Percentiles rank a stretch among this genome's conserved stretches.
phyloP scores from a whole-genome alignment of 2,888 invertebrate species.

The Eremobia ochroleuca region DNA sequence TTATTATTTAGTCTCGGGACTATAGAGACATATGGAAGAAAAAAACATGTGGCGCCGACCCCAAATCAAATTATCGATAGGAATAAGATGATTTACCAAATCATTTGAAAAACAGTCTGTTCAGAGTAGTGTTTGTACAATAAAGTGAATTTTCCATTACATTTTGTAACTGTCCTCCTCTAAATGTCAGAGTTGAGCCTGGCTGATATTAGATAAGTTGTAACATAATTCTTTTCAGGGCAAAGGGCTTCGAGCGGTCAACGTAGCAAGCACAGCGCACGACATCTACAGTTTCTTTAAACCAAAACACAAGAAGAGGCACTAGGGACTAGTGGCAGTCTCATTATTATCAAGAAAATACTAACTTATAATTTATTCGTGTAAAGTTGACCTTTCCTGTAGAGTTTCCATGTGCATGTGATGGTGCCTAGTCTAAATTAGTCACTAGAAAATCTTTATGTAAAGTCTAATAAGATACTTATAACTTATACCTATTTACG shows the following conservation, averaged over 20 bases:
- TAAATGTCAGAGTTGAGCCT: background rate
- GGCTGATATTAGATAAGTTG: background rate
- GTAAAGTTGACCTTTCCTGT: background rate
- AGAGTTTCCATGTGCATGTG: background rate
- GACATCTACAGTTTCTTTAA: conserved; percentile 73
- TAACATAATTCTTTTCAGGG: conserved; percentile 70
- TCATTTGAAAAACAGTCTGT: background rate
- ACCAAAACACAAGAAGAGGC: conserved; percentile 68
- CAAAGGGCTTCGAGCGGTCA: conserved; percentile 75
- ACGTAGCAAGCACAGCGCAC: conserved; percentile 77
- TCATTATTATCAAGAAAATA: background rate
- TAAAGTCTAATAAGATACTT: background rate
- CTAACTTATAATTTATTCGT: background rate
- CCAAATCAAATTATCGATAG: background rate
- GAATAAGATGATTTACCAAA: background rate
- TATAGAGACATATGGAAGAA: too few relatives aligned
- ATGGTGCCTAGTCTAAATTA: background rate
- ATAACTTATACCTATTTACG: background rate
- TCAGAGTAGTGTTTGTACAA: background rate
- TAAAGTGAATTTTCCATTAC: background rate
- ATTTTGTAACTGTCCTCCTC: background rate
- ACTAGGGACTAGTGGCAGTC: conserved; percentile 43
- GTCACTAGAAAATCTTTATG: background rate
- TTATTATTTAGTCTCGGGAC: too few relatives aligned
- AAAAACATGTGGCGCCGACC: background rate